Evolutionary conservation across 2,888 invertebrate genomes (phyloP), one percentile per base, ranked within the genome.

Genomic region (Diaperis boleti): DNA sequence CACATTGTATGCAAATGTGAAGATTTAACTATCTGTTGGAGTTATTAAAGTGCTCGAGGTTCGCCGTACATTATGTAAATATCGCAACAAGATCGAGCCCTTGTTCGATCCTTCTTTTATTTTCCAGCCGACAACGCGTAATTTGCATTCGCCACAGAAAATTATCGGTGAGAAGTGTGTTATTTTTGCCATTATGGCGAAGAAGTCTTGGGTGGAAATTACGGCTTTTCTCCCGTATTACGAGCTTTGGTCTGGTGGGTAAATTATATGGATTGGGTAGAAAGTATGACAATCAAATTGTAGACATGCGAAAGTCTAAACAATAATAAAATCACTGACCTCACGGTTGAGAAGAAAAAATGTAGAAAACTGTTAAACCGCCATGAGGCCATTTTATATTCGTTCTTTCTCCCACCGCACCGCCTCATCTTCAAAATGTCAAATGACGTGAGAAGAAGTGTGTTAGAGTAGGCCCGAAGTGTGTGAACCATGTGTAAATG

Each of bases 51-150:
- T 54, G 29, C 39, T 22, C 10, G 13, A 13, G 20, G 13, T 44
- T 47, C 26, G 11, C 8, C 54, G 37, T 54, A 37, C 37, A 50
- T 54, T 54, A 54, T 54, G 54, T 17, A 39, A 54, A 54, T 54
- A 10, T 41, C 26, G 13, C 15, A 49, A 35, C 49, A 35, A 49
- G 49, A 45, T 49, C 49, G 15, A 29, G 31, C n/a, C 47, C 31
- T 44, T 20, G 22, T 20, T 44, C 22, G 18, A 13, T 20, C 22
- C 44, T 26, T 44, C n/a, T n/a, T 44, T 44, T 44, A 44, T 44
- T 44, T 44, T 44, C 44, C 11, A 26, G 26, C 44, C 44, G 44
- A 44, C 44, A 44, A 44, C 33, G 5, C 33, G 11, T 44, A 44
- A 44, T 44, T 44, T 44, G 11, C 22, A 33, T 33, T 33, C 33